A percentile compares a stretch with the other conserved stretches of the same genome.
These are phyloP conservation scores for Bacillus rossius DNA, from an alignment of 1,140 invertebrate genomes.

Conservation along the genomic window DNA sequence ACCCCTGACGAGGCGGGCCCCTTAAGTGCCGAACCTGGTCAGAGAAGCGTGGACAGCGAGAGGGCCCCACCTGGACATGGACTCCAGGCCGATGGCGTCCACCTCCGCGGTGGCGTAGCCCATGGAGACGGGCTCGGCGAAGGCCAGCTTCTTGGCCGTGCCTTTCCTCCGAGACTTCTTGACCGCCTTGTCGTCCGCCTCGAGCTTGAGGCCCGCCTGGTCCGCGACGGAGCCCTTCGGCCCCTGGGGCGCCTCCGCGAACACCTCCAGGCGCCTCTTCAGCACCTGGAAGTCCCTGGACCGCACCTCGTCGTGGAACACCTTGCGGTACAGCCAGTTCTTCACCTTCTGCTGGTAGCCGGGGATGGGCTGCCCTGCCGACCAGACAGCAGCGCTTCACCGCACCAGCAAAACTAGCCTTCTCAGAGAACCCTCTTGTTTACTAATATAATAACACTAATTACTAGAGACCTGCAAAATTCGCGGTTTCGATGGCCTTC, in stretches of 20 bases:
- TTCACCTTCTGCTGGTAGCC: slow-evolving; percentile 7
- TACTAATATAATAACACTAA: no score
- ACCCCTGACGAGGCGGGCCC: no score
- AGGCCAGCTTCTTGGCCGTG: slow-evolving; percentile 7
- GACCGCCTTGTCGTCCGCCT: not conserved
- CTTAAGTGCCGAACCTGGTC: no score
- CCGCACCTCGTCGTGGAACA: slow-evolving; percentile 13
- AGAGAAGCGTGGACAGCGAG: no score
- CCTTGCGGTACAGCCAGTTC: slow-evolving; percentile 12
- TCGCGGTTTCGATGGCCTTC: no score
- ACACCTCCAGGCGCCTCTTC: not conserved
- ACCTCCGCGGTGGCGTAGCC: no score
- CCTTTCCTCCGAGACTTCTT: slow-evolving; percentile 12
- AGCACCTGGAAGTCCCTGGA: slow-evolving; percentile 3
- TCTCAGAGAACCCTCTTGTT: no score
- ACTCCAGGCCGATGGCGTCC: no score
- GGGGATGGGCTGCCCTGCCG: slow-evolving; percentile 5
- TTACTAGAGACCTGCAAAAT: no score
- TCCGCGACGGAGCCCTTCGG: not conserved
- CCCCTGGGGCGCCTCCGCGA: not conserved
- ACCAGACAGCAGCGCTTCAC: not conserved
- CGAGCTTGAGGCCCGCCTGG: not conserved
- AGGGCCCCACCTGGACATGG: no score
- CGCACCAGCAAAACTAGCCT: not conserved
- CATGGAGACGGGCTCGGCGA: not conserved